Percentiles rank a stretch among this genome's conserved stretches.
Evolutionary conservation across 2,113 vertebrate species (phyloP).

Genomic region (Cygnus buccinator): DNA sequence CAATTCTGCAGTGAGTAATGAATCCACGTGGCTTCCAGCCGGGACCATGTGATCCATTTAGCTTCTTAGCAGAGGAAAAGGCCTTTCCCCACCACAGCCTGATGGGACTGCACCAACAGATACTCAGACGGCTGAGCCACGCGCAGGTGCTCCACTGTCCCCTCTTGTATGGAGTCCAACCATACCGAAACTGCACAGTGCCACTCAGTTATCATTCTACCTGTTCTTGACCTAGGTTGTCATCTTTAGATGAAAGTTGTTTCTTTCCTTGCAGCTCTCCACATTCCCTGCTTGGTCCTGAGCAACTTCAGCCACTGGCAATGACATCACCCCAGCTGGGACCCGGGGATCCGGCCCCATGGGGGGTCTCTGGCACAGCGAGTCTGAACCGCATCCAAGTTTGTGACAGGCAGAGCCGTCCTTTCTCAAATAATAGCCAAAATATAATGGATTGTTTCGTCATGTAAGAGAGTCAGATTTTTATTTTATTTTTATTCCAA

Average conservation of each 20-base stretch:
- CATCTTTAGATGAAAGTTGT: not conserved
- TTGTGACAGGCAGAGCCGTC: not conserved
- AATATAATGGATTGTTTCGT: not conserved
- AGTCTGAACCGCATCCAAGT: not conserved
- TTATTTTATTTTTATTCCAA: not conserved
- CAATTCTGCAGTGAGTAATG: conserved; percentile 10
- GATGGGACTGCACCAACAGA: not conserved
- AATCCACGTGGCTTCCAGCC: not conserved
- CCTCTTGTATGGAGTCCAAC: not conserved
- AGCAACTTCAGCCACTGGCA: not conserved
- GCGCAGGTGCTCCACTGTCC: not conserved
- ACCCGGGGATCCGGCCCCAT: not conserved
- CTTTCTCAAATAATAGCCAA: not conserved
- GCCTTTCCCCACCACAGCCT: not conserved
- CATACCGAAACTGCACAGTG: not conserved
- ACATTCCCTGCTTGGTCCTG: not conserved
- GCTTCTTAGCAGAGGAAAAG: not conserved
- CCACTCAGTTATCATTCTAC: not conserved
- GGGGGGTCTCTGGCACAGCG: not conserved
- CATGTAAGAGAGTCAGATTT: not conserved
- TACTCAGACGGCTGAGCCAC: not conserved
- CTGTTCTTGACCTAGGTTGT: fast-evolving
- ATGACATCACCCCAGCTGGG: not conserved
- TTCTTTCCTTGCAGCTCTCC: not conserved
- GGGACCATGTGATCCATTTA: not conserved